These are phyloP conservation scores for Blennius ocellaris DNA, from an alignment of 2,113 vertebrate species.

Conservation along the genomic window DNA sequence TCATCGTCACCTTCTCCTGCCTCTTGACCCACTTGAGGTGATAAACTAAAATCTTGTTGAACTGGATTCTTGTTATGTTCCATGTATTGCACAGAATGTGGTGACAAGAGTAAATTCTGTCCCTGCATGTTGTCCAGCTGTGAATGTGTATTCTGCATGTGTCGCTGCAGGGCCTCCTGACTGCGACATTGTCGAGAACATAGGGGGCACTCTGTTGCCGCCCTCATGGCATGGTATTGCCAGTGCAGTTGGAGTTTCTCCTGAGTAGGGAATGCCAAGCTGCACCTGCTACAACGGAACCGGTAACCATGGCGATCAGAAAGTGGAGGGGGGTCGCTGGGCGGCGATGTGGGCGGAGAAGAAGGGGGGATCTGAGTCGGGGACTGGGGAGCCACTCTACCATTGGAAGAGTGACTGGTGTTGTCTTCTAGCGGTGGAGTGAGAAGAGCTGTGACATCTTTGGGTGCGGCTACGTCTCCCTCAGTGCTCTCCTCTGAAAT, in stretches of 20 bases:
- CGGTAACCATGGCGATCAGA: constrained; percentile 98
- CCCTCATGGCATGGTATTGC: constrained; percentile 98
- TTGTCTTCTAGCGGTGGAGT: constrained; percentile 79
- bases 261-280: constrained; percentile 96
- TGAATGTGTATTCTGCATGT: constrained; percentile 94
- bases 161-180: constrained; percentile 96
- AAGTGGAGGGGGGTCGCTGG: constrained; percentile 89
- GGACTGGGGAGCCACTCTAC: constrained; percentile 86
- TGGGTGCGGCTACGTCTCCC: constrained; percentile 73
- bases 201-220: constrained; percentile 97
- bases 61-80: constrained; percentile 91
- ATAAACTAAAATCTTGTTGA: constrained; percentile 90
- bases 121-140: constrained; percentile 86
- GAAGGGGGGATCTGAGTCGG: constrained; percentile 71
- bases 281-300: constrained; percentile 98
- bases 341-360: constrained; percentile 82
- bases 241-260: constrained; percentile 97
- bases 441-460: constrained; percentile 81
- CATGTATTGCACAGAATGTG: constrained; percentile 66
- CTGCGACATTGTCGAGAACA: constrained; percentile 98
- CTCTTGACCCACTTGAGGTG: constrained; percentile 90
- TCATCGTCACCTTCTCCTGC: constrained; percentile 91
- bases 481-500: constrained; percentile 63
- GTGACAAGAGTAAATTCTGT: constrained; percentile 85
- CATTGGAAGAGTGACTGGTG: constrained; percentile 85